Evolutionary conservation across 2,888 invertebrate genomes (phyloP).

Genomic region (Amiota communis): DNA sequence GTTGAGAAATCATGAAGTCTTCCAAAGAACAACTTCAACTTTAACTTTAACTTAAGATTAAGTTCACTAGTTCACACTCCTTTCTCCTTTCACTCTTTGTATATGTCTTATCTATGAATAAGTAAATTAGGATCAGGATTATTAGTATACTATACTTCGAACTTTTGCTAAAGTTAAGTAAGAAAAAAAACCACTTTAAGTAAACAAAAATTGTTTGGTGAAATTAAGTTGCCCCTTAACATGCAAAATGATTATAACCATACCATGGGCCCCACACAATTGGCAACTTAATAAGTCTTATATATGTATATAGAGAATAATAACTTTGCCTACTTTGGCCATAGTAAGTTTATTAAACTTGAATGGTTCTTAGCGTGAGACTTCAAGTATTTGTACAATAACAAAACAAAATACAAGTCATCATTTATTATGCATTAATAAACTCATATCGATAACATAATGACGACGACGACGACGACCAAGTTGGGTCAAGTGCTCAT

Average conservation of each 20-base stretch:
- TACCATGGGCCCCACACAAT: neutral
- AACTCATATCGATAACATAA: conserved; percentile 60
- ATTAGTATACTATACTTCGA: conserved; percentile 12
- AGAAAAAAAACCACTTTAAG: conserved; percentile 29
- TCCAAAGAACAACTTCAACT: neutral
- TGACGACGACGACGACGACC: too few species aligned
- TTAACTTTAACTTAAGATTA: too few species aligned
- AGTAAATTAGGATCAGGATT: conserved; percentile 9
- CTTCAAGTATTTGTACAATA: conserved; percentile 18
- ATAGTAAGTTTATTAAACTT: conserved; percentile 16
- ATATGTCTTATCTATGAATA: too few species aligned
- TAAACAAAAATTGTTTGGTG: conserved; percentile 55
- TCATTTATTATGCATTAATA: conserved; percentile 63
- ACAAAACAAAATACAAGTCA: neutral
- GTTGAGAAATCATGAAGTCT: conserved; percentile 36
- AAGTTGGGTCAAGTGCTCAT: conserved; percentile 21
- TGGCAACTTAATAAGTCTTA: conserved; percentile 41
- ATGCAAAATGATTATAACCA: conserved; percentile 1
- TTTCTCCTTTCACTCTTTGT: too few species aligned
- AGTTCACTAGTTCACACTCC: too few species aligned
- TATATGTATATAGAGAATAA: neutral
- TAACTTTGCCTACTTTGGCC: conserved; percentile 43
- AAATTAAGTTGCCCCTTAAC: conserved; percentile 62
- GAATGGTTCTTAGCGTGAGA: neutral
- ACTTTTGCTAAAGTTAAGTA: conserved; percentile 3